These are phyloP conservation scores for Erethizon dorsatum DNA, from an alignment of 2,797 vertebrate species.

Conservation along the genomic window DNA sequence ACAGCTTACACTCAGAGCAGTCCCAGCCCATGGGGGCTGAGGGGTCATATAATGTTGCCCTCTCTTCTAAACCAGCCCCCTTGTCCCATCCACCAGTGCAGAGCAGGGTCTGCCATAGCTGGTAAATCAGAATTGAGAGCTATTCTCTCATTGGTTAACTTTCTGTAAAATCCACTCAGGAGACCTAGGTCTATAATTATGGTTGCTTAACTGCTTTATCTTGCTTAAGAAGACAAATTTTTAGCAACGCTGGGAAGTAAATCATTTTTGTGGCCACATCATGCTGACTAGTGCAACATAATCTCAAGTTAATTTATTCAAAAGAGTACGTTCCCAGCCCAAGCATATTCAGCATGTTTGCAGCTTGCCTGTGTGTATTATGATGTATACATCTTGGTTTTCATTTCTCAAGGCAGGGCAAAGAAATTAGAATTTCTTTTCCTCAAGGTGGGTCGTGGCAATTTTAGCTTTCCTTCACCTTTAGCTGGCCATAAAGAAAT, in stretches of 20 bases:
- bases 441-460: not conserved
- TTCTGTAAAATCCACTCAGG: slow-evolving; percentile 55
- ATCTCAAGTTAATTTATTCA: slow-evolving; percentile 76
- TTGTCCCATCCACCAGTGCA: not conserved
- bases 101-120: not conserved
- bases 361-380: slow-evolving; percentile 14
- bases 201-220: slow-evolving; percentile 72
- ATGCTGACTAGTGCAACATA: slow-evolving; percentile 70
- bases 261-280: slow-evolving; percentile 75
- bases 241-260: slow-evolving; percentile 66
- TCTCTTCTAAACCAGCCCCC: not conserved
- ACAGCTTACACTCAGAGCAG: not conserved
- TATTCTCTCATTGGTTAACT: slow-evolving; percentile 44
- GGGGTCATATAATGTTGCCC: not conserved
- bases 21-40: not conserved
- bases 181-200: slow-evolving; percentile 60
- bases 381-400: not conserved
- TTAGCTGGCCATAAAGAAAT: not conserved
- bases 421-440: not conserved
- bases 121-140: slow-evolving; percentile 11
- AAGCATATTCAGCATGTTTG: slow-evolving; percentile 59
- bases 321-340: slow-evolving; percentile 55
- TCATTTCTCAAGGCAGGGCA: not conserved
- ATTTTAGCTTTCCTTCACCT: not conserved
- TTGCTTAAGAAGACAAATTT: slow-evolving; percentile 77